phyloP scores from a whole-genome alignment of 2,888 invertebrate species.

The Ypsolopha sequella region DNA sequence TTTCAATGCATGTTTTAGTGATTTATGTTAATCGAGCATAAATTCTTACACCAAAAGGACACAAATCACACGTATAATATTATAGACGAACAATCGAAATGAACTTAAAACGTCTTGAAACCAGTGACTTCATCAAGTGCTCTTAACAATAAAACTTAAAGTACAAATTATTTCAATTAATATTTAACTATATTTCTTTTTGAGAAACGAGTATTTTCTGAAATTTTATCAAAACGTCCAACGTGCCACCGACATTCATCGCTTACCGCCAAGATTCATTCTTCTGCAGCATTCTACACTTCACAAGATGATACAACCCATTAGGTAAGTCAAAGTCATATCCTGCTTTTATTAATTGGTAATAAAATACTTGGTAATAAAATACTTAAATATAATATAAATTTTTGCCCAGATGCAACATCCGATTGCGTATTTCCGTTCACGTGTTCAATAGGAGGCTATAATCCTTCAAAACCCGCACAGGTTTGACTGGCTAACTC shows the following conservation, averaged over 20 bases:
- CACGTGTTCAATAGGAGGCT: no score
- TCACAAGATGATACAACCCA: conserved; percentile 52
- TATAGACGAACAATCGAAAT: conserved; percentile 34
- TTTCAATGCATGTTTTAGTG: conserved; percentile 19
- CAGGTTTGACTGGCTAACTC: no score
- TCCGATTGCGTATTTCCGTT: no score
- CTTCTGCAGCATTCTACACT: conserved; percentile 30
- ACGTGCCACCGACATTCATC: neutral
- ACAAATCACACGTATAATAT: conserved; percentile 19
- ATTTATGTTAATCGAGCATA: conserved; percentile 8
- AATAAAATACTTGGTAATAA: no score
- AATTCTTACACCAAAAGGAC: conserved; percentile 36
- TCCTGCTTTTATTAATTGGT: no score
- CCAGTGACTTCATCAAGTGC: conserved; percentile 30
- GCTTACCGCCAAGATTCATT: neutral
- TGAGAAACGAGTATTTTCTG: neutral
- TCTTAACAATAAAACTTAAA: conserved; percentile 27
- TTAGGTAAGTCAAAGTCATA: conserved; percentile 50
- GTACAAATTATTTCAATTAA: conserved; percentile 21
- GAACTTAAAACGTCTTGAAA: conserved; percentile 11
- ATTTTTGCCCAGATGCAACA: no score
- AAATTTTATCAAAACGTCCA: neutral
- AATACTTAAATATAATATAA: no score
- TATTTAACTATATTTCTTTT: neutral
- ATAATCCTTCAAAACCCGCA: no score